phyloP scores from a whole-genome alignment of 2,888 invertebrate genomes.

The Tipula helvola region DNA sequence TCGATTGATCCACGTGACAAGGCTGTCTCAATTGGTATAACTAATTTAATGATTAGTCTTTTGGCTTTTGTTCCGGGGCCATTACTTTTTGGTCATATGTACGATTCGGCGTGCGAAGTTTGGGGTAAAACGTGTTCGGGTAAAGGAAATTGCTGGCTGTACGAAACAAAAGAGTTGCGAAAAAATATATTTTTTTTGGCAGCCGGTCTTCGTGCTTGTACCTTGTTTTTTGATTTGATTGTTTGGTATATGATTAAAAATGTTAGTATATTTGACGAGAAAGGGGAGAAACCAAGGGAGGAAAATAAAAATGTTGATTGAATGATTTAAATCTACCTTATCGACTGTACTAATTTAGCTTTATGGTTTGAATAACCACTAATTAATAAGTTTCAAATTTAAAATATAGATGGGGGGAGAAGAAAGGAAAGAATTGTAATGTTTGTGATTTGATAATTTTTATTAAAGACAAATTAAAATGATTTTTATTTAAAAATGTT shows the following conservation, averaged over 20 bases:
- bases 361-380: neutral
- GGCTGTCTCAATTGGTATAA: constrained; percentile 48
- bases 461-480: neutral
- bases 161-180: constrained; percentile 41
- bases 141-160: constrained; percentile 50
- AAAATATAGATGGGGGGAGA: too few species aligned
- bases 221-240: constrained; percentile 41
- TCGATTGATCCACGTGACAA: constrained; percentile 53
- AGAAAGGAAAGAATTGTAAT: too few species aligned
- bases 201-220: constrained; percentile 24
- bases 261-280: constrained; percentile 46
- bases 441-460: neutral
- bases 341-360: neutral
- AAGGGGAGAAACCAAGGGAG: constrained; percentile 20
- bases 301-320: neutral
- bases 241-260: constrained; percentile 48
- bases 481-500: neutral
- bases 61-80: constrained; percentile 55
- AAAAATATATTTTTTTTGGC: constrained; percentile 21
- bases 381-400: neutral
- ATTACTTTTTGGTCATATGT: constrained; percentile 52
- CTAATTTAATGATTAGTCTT: constrained; percentile 45
- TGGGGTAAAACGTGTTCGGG: constrained; percentile 49
- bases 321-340: neutral
- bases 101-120: constrained; percentile 48